Evolutionary conservation across 2,797 vertebrate genomes (phyloP).

Genomic region (Microchirus variegatus): DNA sequence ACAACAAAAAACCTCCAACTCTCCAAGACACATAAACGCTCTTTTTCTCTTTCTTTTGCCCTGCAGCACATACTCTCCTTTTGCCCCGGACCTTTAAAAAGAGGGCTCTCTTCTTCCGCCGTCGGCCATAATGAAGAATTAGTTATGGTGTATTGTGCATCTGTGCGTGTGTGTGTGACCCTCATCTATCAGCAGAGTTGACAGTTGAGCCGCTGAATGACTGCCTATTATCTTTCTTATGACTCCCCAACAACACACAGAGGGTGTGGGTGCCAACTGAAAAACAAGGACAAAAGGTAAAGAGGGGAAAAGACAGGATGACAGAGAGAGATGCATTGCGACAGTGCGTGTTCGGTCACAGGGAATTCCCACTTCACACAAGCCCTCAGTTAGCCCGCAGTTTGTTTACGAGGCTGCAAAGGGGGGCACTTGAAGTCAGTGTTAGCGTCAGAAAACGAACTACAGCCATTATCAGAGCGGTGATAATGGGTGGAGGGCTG

Average conservation of each 20-base stretch:
- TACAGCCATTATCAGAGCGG: conserved; percentile 33
- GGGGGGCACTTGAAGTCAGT: conserved; percentile 42
- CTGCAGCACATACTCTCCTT: conserved; percentile 28
- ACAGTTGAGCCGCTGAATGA: conserved; percentile 58
- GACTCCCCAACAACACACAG: conserved; percentile 39
- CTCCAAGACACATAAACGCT: neutral
- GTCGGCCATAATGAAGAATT: conserved; percentile 59
- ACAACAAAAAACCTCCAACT: conserved; percentile 20
- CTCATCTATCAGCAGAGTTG: conserved; percentile 67
- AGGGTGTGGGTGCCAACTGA: conserved; percentile 47
- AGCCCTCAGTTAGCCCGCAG: conserved; percentile 9
- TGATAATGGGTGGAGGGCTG: conserved; percentile 45
- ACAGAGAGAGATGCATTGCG: conserved; percentile 2
- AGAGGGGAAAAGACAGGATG: conserved; percentile 13
- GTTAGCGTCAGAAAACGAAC: conserved; percentile 29
- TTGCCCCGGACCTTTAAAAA: conserved; percentile 41
- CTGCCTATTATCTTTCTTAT: conserved; percentile 49
- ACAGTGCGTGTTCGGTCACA: neutral
- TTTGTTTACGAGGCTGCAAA: conserved; percentile 40
- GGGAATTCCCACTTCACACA: conserved; percentile 52
- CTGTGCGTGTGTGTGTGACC: conserved; percentile 44
- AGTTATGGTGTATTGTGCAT: conserved; percentile 57
- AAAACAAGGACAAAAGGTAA: conserved; percentile 46
- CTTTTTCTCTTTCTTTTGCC: conserved; percentile 33
- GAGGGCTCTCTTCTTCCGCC: conserved; percentile 38